A percentile compares a stretch with the other conserved stretches of the same genome.
Evolutionary conservation across 2,113 vertebrate genomes (phyloP).

Genomic region (Psettodes erumei): DNA sequence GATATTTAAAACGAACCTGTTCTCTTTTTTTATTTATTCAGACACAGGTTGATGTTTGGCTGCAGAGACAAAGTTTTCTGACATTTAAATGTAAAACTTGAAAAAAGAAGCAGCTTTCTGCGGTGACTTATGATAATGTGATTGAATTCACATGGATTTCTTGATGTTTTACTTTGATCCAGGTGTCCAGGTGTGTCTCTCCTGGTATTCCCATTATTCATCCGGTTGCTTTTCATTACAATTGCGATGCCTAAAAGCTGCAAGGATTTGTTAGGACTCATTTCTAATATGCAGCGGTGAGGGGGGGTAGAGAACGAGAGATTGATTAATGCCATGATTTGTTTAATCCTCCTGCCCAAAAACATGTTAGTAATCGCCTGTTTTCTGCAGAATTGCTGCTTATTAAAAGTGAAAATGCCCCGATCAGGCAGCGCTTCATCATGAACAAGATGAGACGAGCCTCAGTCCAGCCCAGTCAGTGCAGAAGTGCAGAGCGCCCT

Average conservation of each 20-base stretch:
- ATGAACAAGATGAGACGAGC: background rate
- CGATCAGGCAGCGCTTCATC: constrained; percentile 11
- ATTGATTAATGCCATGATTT: background rate
- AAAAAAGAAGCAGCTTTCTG: too few species aligned
- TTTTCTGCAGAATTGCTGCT: background rate
- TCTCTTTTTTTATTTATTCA: too few species aligned
- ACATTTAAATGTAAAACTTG: too few species aligned
- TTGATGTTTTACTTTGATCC: too few species aligned
- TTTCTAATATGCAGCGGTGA: too few species aligned
- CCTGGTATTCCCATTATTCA: background rate
- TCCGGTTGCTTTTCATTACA: background rate
- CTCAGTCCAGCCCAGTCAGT: background rate
- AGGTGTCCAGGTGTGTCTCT: too few species aligned
- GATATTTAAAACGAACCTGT: too few species aligned
- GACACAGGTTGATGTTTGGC: too few species aligned
- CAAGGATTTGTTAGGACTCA: background rate
- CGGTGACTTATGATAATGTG: too few species aligned
- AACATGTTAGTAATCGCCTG: background rate
- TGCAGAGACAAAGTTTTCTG: too few species aligned
- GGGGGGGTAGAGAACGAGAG: too few species aligned
- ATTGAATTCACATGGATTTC: too few species aligned
- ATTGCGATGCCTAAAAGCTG: background rate
- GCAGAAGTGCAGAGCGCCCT: constrained; percentile 79
- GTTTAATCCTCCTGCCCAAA: background rate
- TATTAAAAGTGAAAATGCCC: constrained; percentile 22